These are phyloP conservation scores for Tinamus major DNA, from an alignment of 2,797 vertebrate genomes.

Conservation along the genomic window DNA sequence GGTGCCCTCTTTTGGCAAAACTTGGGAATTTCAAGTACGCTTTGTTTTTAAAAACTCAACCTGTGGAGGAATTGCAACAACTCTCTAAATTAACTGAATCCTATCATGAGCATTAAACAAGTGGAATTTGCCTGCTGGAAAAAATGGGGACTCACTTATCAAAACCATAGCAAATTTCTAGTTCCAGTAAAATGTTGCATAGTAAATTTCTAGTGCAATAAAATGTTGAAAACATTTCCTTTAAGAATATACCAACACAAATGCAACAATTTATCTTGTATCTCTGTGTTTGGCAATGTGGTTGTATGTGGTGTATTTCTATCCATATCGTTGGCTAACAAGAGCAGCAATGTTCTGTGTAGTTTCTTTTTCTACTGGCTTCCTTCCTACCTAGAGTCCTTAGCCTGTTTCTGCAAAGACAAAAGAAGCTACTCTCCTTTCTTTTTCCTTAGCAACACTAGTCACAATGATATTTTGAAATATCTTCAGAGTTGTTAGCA, in stretches of 20 bases:
- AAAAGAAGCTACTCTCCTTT: not conserved
- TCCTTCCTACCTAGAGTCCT: not conserved
- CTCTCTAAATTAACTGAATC: not conserved
- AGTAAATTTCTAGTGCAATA: not conserved
- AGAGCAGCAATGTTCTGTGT: not conserved
- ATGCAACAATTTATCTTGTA: not conserved
- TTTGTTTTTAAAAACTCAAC: not conserved
- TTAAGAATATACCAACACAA: not conserved
- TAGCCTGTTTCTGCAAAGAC: not conserved
- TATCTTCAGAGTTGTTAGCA: not conserved
- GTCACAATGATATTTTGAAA: not conserved
- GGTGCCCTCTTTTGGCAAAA: conserved; percentile 76
- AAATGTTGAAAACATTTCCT: not conserved
- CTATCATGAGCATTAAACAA: not conserved
- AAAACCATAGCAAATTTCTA: not conserved
- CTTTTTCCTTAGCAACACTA: not conserved
- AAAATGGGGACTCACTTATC: not conserved
- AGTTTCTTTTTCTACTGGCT: not conserved
- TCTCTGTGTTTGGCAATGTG: not conserved
- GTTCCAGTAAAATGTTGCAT: not conserved
- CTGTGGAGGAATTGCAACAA: not conserved
- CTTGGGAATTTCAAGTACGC: conserved; percentile 26
- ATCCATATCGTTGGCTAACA: not conserved
- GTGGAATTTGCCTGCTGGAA: conserved; percentile 5
- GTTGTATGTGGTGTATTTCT: not conserved